These are phyloP conservation scores for Collichthys lucidus DNA, from an alignment of 2,113 vertebrate genomes.

Conservation along the genomic window DNA sequence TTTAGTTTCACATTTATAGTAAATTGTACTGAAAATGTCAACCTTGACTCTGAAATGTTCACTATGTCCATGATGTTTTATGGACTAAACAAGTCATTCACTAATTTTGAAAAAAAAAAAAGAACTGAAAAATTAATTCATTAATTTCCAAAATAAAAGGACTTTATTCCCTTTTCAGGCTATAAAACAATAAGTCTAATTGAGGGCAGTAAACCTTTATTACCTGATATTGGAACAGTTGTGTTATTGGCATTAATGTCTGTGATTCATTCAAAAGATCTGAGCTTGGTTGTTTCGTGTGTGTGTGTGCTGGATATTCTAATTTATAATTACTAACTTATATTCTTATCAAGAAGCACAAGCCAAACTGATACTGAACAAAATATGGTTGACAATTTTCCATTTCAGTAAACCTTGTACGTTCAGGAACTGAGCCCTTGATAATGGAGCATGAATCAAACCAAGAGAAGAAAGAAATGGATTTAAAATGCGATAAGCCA, in stretches of 20 bases:
- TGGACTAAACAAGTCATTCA: no score
- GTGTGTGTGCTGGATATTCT: not conserved
- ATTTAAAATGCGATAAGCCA: conserved; percentile 18
- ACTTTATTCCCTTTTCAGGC: not conserved
- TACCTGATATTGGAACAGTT: not conserved
- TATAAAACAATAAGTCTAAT: not conserved
- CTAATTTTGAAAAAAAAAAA: no score
- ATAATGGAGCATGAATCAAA: conserved; percentile 11
- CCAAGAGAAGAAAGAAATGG: conserved; percentile 1
- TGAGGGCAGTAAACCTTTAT: not conserved
- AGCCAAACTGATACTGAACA: not conserved
- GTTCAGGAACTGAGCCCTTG: not conserved
- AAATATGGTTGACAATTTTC: conserved; percentile 5
- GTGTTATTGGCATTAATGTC: not conserved
- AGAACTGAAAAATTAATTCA: not conserved
- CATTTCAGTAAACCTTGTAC: conserved; percentile 11
- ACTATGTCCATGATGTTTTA: no score
- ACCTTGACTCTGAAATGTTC: no score
- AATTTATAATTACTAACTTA: not conserved
- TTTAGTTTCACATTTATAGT: no score
- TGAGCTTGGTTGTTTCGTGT: not conserved
- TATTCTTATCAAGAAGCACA: conserved; percentile 7
- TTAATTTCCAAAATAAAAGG: not conserved
- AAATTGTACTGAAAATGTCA: no score
- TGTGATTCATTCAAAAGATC: not conserved